Conservation (phyloP, 2,113 vertebrate species). For the Oxyruncus cristatus region DNA sequence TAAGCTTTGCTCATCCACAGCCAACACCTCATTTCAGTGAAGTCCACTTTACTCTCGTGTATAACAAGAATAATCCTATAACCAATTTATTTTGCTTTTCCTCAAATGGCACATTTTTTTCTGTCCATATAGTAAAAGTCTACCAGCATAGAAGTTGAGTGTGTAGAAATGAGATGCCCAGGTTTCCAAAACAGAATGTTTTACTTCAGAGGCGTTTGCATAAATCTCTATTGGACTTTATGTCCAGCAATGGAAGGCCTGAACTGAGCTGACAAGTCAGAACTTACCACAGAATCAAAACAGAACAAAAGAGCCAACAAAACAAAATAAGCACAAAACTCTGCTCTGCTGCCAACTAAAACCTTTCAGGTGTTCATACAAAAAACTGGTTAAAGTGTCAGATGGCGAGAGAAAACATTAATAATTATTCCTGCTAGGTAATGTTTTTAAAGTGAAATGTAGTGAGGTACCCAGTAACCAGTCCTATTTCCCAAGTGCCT, state of each 20-base stretch:
- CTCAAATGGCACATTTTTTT: background rate
- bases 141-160: background rate
- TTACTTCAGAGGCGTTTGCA: background rate
- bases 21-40: background rate
- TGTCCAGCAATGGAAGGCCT: background rate
- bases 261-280: conserved; percentile 4
- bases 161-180: background rate
- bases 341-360: background rate
- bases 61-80: background rate
- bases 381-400: background rate
- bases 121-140: background rate
- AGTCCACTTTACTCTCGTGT: background rate
- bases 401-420: background rate
- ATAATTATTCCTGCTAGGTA: background rate
- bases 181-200: background rate
- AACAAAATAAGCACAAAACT: background rate
- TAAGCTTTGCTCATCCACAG: background rate
- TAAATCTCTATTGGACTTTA: background rate
- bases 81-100: background rate
- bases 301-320: background rate
- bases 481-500: background rate
- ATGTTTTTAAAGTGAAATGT: background rate
- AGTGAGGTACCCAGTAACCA: background rate
- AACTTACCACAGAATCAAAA: background rate
- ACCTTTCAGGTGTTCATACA: background rate